These are phyloP conservation scores for Trypoxylus dichotomus DNA, from an alignment of 1,140 invertebrate genomes.

Conservation along the genomic window DNA sequence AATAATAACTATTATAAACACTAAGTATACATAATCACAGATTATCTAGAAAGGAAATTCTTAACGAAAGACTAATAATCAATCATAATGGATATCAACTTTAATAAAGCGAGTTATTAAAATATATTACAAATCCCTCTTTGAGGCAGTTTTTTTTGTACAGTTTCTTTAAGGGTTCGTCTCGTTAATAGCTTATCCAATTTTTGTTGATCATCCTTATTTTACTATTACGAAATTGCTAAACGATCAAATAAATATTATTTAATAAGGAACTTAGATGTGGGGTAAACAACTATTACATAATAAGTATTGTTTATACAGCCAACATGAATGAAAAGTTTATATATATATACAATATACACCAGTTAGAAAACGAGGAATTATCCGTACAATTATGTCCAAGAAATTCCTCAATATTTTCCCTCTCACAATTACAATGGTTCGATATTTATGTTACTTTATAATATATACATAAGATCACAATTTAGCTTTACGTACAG, in stretches of 20 bases:
- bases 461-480: conserved; percentile 43
- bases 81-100: conserved; percentile 27
- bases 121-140: conserved; percentile 42
- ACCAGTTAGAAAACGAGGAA: conserved; percentile 11
- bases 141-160: conserved; percentile 36
- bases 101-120: conserved; percentile 41
- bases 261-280: conserved; percentile 23
- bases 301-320: conserved; percentile 29
- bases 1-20: conserved; percentile 42
- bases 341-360: conserved; percentile 31
- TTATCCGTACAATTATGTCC: neutral
- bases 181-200: neutral
- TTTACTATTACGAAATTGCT: neutral
- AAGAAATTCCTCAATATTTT: neutral
- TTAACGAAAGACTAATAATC: conserved; percentile 13
- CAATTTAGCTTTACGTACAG: conserved; percentile 42
- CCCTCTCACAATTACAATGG: conserved; percentile 20
- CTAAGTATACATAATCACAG: conserved; percentile 50
- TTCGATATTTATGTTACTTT: conserved; percentile 11
- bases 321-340: conserved; percentile 24
- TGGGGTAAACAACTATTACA: conserved; percentile 4
- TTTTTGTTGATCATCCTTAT: neutral
- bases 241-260: conserved; percentile 10
- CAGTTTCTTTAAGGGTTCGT: conserved; percentile 1
- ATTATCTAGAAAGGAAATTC: conserved; percentile 46